Conservation (phyloP, 2,113 vertebrate genomes). For the Cyanoderma ruficeps region DNA sequence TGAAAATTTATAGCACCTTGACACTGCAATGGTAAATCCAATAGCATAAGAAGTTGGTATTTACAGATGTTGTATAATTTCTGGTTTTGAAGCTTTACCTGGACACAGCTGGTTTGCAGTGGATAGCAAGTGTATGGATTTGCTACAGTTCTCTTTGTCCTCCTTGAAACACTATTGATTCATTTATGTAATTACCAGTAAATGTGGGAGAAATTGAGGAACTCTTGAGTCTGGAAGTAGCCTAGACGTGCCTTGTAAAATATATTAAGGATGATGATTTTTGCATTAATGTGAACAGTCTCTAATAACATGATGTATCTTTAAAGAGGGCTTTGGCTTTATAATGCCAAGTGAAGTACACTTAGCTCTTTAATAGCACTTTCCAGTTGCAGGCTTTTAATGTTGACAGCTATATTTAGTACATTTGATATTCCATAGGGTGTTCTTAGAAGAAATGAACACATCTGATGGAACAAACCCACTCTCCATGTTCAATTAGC, state of each 20-base stretch:
- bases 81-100: not conserved
- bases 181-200: slow-evolving; percentile 47
- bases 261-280: slow-evolving; percentile 59
- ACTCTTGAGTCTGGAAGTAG: slow-evolving; percentile 21
- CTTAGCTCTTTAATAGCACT: slow-evolving; percentile 66
- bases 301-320: slow-evolving; percentile 60
- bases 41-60: not conserved
- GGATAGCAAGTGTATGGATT: not conserved
- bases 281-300: slow-evolving; percentile 49
- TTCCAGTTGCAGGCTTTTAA: slow-evolving; percentile 62
- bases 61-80: not conserved
- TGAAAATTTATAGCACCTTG: not conserved
- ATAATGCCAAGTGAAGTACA: slow-evolving; percentile 62
- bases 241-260: slow-evolving; percentile 48
- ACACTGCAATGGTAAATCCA: not conserved
- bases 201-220: slow-evolving; percentile 34
- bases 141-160: not conserved
- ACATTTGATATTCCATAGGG: slow-evolving; percentile 59
- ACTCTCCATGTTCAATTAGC: slow-evolving; percentile 60
- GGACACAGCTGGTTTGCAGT: not conserved
- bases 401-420: slow-evolving; percentile 68
- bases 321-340: slow-evolving; percentile 58
- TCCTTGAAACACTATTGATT: slow-evolving; percentile 30
- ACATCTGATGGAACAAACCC: slow-evolving; percentile 57
- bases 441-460: slow-evolving; percentile 57